phyloP scores from a whole-genome alignment of 2,113 vertebrate species.

The Mastomys natalensis region DNA sequence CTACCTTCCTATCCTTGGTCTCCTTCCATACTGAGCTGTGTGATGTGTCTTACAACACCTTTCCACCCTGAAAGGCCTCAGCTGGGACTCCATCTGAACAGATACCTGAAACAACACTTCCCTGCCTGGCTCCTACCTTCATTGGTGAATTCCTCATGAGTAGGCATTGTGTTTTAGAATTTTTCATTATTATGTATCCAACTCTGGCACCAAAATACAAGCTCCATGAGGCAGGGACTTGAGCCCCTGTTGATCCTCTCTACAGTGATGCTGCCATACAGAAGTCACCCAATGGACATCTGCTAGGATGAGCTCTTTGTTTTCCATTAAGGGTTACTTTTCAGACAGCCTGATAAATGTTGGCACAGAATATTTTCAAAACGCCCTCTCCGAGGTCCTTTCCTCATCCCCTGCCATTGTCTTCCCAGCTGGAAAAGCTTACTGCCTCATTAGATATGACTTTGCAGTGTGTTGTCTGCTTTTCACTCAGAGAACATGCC shows the following conservation, averaged over 20 bases:
- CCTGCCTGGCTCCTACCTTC: neutral
- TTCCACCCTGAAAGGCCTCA: neutral
- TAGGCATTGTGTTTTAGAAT: neutral
- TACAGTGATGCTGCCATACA: neutral
- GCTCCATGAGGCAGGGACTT: neutral
- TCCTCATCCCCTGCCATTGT: neutral
- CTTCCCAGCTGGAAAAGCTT: neutral
- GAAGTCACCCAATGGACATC: neutral
- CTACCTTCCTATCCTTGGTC: neutral
- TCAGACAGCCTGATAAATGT: neutral
- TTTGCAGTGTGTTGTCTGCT: neutral
- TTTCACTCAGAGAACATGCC: constrained; percentile 3
- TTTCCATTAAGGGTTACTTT: neutral
- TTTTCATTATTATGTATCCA: neutral
- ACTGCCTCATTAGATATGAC: neutral
- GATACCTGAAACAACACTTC: neutral
- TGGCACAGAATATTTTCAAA: neutral
- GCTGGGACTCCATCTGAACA: neutral
- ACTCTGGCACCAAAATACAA: neutral
- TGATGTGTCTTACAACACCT: neutral
- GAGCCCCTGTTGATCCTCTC: neutral
- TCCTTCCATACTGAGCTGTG: neutral
- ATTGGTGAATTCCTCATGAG: neutral
- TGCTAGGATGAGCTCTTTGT: neutral
- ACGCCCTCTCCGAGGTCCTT: neutral